phyloP scores from a whole-genome alignment of 2,797 vertebrate species.

The Vipera latastei region DNA sequence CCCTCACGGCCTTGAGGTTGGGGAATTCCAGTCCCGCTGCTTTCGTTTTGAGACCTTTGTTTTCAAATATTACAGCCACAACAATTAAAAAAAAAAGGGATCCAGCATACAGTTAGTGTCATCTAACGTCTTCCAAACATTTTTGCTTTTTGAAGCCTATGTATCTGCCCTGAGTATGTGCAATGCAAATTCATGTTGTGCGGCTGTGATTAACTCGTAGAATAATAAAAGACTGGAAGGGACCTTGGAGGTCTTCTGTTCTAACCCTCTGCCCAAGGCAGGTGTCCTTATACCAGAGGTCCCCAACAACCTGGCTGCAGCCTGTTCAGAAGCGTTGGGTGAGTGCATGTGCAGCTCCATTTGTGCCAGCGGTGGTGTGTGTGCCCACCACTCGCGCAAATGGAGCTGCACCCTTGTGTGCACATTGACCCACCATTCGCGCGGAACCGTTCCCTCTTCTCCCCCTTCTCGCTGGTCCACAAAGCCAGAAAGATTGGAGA shows the following conservation, averaged over 20 bases:
- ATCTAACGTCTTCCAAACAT: rapidly evolving
- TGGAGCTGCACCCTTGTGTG: too few species aligned
- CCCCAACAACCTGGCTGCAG: too few species aligned
- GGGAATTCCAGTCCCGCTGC: constrained; percentile 24
- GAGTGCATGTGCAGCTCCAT: too few species aligned
- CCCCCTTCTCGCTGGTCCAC: too few species aligned
- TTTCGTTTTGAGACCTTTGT: constrained; percentile 39
- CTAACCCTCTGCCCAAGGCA: too few species aligned
- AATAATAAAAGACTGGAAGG: background rate
- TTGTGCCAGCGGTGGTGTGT: too few species aligned
- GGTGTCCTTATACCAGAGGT: too few species aligned
- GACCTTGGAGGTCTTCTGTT: background rate
- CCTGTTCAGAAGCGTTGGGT: too few species aligned
- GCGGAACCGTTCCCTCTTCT: too few species aligned
- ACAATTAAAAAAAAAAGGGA: background rate
- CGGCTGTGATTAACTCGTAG: background rate
- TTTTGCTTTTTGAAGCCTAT: background rate
- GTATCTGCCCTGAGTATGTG: background rate
- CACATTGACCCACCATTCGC: too few species aligned
- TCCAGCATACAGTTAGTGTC: rapidly evolving
- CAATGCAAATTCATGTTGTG: background rate
- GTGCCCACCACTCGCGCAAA: too few species aligned
- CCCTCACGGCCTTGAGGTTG: rapidly evolving
- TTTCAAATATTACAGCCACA: background rate
- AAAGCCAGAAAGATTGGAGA: too few species aligned